Conservation (phyloP, 2,888 invertebrate species). For the Dicranocentrus wangi region DNA sequence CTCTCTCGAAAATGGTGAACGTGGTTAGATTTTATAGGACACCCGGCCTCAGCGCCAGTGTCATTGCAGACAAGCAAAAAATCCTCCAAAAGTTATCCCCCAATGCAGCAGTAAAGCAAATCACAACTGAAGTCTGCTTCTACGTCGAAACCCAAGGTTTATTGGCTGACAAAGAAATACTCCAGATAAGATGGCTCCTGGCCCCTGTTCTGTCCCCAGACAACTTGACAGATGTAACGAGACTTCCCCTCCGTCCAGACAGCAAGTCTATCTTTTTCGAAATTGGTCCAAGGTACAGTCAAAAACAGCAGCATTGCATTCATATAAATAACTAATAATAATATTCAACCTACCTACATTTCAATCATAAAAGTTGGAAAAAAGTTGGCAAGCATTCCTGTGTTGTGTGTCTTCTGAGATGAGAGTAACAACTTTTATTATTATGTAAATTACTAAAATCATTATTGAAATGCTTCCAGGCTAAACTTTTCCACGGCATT, state of each 20-base stretch:
- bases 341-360: no score
- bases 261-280: conserved; percentile 81
- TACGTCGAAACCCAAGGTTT: conserved; percentile 80
- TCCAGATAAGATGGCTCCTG: conserved; percentile 85
- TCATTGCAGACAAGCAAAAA: conserved; percentile 72
- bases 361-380: no score
- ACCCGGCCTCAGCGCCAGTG: conserved; percentile 74
- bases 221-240: conserved; percentile 78
- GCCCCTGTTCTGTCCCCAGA: conserved; percentile 81
- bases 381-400: no score
- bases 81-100: conserved; percentile 71
- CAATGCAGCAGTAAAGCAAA: conserved; percentile 75
- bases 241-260: conserved; percentile 75
- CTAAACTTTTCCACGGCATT: conserved; percentile 96
- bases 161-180: conserved; percentile 79
- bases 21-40: conserved; percentile 73
- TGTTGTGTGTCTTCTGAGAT: no score
- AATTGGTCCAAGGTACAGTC: conserved; percentile 89
- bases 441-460: no score
- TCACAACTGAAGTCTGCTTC: conserved; percentile 87
- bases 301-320: no score
- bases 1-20: conserved; percentile 59
- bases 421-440: no score
- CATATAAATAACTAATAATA: conserved; percentile 33
- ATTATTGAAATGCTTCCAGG: conserved; percentile 75